Evolutionary conservation across 2,113 vertebrate species (phyloP), one percentile per base, ranked within the genome.

Genomic region (Scartelaos histophorus): DNA sequence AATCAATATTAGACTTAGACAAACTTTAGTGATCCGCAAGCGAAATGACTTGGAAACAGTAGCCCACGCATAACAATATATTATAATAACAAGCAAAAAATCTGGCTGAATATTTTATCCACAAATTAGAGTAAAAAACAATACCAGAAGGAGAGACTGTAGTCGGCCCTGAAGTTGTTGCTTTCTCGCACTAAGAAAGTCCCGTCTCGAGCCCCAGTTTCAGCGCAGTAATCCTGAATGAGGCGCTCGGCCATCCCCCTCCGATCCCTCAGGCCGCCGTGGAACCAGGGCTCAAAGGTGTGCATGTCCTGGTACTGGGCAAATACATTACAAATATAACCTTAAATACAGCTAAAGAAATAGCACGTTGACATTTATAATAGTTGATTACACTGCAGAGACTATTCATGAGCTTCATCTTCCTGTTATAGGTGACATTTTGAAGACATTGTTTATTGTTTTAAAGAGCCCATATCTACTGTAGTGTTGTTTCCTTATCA

Each of bases 61-160:
- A 29, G 29, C 29, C 4, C 29, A 29, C 29, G 4, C 29, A 29
- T 29, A 29, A n/a, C n/a, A n/a, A 29, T 29, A 29, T 29, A 29
- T 29, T 29, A 29, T 29, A 29, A 29, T 29, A 29, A 29, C n/a
- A 29, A 4, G 1, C 43, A 45, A 45, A 45, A 45, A 45, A 45
- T 13, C 1, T 45, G 7, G n/a, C 43, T 45, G 29, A 13, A 21
- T 38, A 64, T 2, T 38, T 35, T 64, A 19, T 64, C 13, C 58
- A 61, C 6, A 17, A 6, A 61, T 25, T 16, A 25, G 3, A 46
- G 11, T 43, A 66, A 43, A 38, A 5, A 43, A 69, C 47, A 46
- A 1, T 95, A 99, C 97, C 98, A 98, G 93, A 99, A 99, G 0
- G 98, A 98, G 58, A 99, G 92, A 7, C 96, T 97, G 90, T 85